Percentiles rank a stretch among this genome's conserved stretches.
These are phyloP conservation scores for Opisthograptis luteolata DNA, from an alignment of 2,888 invertebrate species.

Conservation along the genomic window DNA sequence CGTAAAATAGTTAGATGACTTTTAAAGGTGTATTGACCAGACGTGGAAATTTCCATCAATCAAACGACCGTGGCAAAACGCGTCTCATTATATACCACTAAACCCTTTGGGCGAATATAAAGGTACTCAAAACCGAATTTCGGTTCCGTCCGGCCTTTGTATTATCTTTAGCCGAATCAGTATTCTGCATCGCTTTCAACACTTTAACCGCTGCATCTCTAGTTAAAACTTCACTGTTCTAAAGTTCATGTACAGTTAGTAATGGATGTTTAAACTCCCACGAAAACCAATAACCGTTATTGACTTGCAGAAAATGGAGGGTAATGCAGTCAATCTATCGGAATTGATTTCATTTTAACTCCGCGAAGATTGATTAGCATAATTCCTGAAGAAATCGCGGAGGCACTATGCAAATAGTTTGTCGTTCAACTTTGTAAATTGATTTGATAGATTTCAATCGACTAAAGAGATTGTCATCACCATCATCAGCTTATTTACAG, in stretches of 20 bases:
- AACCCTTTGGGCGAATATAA: no score
- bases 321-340: constrained; percentile 18
- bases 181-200: background rate
- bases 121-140: background rate
- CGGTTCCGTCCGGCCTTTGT: background rate
- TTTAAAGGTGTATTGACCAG: no score
- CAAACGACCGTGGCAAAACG: no score
- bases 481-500: no score
- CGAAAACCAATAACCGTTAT: constrained; percentile 29
- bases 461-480: no score
- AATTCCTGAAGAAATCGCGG: constrained; percentile 7
- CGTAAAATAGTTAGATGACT: no score
- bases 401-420: background rate
- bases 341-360: constrained; percentile 18
- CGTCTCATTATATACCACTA: no score
- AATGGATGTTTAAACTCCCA: constrained; percentile 29
- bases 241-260: constrained; percentile 25
- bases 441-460: background rate
- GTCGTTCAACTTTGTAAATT: background rate
- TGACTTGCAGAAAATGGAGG: constrained; percentile 24
- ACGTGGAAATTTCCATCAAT: no score
- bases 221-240: constrained; percentile 19
- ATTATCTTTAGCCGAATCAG: background rate
- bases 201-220: constrained; percentile 5
- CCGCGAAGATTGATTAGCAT: constrained; percentile 16